Conservation (phyloP, 2,113 vertebrate species). For the Vombatus ursinus region DNA sequence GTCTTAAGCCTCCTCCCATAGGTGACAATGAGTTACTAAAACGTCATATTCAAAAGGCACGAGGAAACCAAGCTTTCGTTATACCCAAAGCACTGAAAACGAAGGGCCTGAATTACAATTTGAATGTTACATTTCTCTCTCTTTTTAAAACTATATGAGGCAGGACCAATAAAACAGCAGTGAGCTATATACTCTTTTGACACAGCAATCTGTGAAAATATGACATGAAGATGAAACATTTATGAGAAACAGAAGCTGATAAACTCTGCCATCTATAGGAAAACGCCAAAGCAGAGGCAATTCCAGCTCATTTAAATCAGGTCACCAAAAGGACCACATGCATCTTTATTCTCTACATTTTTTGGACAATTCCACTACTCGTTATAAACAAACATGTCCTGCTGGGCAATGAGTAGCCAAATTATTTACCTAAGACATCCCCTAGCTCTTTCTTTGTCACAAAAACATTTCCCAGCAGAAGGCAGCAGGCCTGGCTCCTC, state of each 20-base stretch:
- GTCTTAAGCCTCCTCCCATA: conserved; percentile 22
- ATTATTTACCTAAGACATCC: conserved; percentile 38
- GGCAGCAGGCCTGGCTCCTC: background rate
- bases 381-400: conserved; percentile 42
- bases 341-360: conserved; percentile 67
- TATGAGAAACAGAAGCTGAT: conserved; percentile 64
- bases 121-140: conserved; percentile 16
- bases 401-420: background rate
- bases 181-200: conserved; percentile 8
- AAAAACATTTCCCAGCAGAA: background rate
- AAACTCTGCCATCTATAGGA: conserved; percentile 65
- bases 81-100: background rate
- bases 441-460: conserved; percentile 53
- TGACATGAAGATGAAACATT: conserved; percentile 47
- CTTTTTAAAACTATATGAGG: background rate
- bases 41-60: conserved; percentile 55
- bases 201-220: conserved; percentile 8
- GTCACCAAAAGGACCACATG: conserved; percentile 50
- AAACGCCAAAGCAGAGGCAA: conserved; percentile 73
- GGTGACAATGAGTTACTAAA: conserved; percentile 32
- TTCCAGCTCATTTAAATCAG: conserved; percentile 66
- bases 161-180: conserved; percentile 5
- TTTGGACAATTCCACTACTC: conserved; percentile 54
- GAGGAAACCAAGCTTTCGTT: conserved; percentile 54
- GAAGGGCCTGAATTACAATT: background rate